phyloP scores from a whole-genome alignment of 2,797 vertebrate species.

The Channa striata region DNA sequence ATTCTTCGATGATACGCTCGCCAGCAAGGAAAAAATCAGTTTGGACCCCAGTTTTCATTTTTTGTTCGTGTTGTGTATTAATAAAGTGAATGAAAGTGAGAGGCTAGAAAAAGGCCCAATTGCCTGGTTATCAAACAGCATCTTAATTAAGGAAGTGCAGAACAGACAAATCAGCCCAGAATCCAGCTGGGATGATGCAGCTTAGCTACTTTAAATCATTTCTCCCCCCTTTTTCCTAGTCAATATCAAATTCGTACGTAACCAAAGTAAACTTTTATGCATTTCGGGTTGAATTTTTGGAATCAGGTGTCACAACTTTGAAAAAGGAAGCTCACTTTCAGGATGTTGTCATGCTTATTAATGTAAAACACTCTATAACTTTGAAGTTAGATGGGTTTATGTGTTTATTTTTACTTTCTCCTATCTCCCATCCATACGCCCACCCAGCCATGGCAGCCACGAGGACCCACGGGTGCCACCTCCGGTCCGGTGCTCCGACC shows the following conservation, averaged over 20 bases:
- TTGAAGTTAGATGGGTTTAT: neutral
- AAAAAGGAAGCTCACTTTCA: neutral
- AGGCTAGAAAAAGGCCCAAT: neutral
- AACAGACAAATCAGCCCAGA: neutral
- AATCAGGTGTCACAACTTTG: neutral
- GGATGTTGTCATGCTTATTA: neutral
- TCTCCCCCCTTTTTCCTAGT: too few species aligned
- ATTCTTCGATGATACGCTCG: conserved; percentile 24
- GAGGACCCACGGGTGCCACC: conserved; percentile 69
- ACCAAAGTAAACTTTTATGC: neutral
- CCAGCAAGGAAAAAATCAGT: neutral
- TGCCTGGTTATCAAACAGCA: neutral
- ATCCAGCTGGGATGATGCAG: neutral
- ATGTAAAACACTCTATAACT: too few species aligned
- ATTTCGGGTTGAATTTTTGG: neutral
- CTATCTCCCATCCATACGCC: conserved; percentile 24
- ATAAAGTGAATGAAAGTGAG: neutral
- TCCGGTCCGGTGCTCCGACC: conserved; percentile 63
- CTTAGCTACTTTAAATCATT: too few species aligned
- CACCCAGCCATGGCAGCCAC: conserved; percentile 14
- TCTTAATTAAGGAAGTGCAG: neutral
- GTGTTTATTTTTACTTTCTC: conserved; percentile 53
- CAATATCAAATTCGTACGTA: too few species aligned
- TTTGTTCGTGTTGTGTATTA: neutral
- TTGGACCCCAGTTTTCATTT: neutral